These are phyloP conservation scores for Nemapogon koenigi DNA, from an alignment of 2,888 invertebrate species.

Conservation along the genomic window DNA sequence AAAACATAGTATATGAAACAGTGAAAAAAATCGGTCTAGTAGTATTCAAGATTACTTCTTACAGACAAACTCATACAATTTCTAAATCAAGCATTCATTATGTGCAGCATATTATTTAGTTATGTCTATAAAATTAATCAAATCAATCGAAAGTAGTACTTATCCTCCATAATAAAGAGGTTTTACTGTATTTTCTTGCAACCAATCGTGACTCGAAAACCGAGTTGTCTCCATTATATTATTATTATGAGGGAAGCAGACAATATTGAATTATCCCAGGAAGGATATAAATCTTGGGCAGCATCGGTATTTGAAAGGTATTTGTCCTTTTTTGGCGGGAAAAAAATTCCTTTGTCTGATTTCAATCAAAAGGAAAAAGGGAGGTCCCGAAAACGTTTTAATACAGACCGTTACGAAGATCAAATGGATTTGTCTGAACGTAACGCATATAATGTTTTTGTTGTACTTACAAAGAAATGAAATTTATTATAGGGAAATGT, in stretches of 20 bases:
- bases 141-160: no score
- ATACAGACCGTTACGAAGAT: no score
- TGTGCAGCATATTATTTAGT: no score
- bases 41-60: no score
- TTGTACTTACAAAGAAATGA: background rate
- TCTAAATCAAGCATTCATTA: no score
- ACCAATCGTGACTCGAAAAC: slow-evolving; percentile 24
- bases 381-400: no score
- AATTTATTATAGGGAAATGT: slow-evolving; percentile 3
- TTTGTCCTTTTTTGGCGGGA: slow-evolving; percentile 37
- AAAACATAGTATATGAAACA: no score
- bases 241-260: slow-evolving; percentile 27
- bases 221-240: slow-evolving; percentile 32
- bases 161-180: no score
- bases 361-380: slow-evolving; percentile 34
- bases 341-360: slow-evolving; percentile 45
- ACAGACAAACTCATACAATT: no score
- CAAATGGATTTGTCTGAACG: background rate
- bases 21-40: no score
- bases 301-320: slow-evolving; percentile 35
- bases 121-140: no score
- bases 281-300: slow-evolving; percentile 33
- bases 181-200: no score
- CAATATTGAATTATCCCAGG: slow-evolving; percentile 42
- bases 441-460: background rate